These are phyloP conservation scores for Drosophila multiciliata DNA, from an alignment of 2,888 invertebrate genomes.

Conservation along the genomic window DNA sequence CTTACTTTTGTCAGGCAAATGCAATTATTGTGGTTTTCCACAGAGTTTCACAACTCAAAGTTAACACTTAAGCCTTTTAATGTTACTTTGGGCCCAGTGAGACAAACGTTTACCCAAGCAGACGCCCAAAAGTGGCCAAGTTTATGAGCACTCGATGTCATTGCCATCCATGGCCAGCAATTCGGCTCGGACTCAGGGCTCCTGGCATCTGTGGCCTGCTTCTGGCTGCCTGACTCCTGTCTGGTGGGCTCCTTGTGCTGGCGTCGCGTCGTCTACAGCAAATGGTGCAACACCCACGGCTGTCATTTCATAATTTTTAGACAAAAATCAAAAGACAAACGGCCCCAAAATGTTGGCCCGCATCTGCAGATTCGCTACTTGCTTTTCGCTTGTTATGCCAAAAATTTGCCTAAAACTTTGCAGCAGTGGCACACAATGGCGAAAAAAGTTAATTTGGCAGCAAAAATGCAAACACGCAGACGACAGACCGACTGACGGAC, in stretches of 20 bases:
- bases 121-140: constrained; percentile 34
- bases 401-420: constrained; percentile 73
- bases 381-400: constrained; percentile 61
- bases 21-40: background rate
- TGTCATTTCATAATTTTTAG: constrained; percentile 70
- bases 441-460: constrained; percentile 79
- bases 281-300: constrained; percentile 68
- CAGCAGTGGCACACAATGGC: constrained; percentile 54
- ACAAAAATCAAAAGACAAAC: constrained; percentile 66
- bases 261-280: constrained; percentile 62
- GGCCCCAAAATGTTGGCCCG: constrained; percentile 55
- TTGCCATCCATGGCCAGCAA: constrained; percentile 45
- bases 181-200: background rate
- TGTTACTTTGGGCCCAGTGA: constrained; percentile 13
- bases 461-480: constrained; percentile 74
- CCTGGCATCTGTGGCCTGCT: background rate
- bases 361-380: constrained; percentile 47
- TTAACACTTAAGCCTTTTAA: constrained; percentile 15
- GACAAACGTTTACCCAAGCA: constrained; percentile 9
- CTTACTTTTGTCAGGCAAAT: background rate
- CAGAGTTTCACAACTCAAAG: background rate
- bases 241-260: constrained; percentile 23
- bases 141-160: constrained; percentile 66
- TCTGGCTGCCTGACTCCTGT: constrained; percentile 1
- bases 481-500: constrained; percentile 51